Conservation (phyloP, 2,113 vertebrate species). For the Sardina pilchardus region DNA sequence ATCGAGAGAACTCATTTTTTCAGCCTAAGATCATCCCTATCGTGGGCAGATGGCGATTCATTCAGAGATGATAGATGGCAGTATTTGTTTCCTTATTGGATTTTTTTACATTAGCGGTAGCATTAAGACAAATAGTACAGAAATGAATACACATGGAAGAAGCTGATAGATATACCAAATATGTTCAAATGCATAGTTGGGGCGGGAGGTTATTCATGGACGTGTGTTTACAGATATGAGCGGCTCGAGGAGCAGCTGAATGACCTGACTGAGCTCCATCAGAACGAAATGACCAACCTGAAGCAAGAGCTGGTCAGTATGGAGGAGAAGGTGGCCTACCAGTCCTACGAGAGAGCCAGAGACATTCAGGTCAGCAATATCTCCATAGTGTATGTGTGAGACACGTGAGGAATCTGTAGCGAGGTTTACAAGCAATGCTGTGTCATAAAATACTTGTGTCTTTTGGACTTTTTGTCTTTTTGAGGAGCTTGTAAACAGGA, state of each 20-base stretch:
- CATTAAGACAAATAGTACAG: background rate
- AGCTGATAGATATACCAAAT: background rate
- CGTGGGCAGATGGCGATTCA: background rate
- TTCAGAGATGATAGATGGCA: background rate
- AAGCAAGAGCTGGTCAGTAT: constrained; percentile 99
- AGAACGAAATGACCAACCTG: constrained; percentile 98
- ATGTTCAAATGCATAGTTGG: background rate
- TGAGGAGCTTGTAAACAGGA: background rate
- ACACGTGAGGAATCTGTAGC: background rate
- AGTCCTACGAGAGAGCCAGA: constrained; percentile 94
- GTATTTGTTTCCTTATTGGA: background rate
- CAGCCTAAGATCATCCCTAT: background rate
- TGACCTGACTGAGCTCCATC: constrained; percentile 94
- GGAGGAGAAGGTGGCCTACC: constrained; percentile 99
- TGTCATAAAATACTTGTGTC: background rate
- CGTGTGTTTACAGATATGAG: constrained; percentile 79
- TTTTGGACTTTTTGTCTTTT: background rate
- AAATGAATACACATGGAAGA: background rate
- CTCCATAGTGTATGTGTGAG: background rate
- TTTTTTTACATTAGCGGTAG: background rate
- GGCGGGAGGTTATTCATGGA: background rate
- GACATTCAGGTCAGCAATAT: constrained; percentile 88
- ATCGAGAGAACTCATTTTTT: background rate
- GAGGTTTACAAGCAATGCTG: background rate
- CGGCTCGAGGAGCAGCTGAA: constrained; percentile 96